Conservation (phyloP, 2,888 invertebrate genomes). For the Erebia epiphron region DNA sequence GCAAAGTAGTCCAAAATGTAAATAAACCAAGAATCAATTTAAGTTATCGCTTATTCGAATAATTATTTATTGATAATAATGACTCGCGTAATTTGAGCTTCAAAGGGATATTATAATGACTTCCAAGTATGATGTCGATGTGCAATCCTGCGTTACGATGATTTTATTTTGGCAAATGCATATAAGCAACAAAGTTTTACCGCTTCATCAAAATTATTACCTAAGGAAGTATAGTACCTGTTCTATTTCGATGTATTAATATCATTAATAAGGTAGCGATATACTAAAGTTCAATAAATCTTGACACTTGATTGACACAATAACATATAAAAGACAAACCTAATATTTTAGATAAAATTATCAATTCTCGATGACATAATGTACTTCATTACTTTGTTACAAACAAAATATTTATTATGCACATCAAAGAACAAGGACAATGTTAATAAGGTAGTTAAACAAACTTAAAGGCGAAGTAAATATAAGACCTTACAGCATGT, state of each 20-base stretch:
- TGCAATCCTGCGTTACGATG: neutral
- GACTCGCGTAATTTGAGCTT: conserved; percentile 21
- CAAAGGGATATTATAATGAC: conserved; percentile 22
- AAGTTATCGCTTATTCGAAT: neutral
- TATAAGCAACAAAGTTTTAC: neutral
- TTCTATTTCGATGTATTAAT: too few relatives aligned
- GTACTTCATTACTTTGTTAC: too few relatives aligned
- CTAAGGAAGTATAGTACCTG: too few relatives aligned
- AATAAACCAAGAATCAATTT: neutral
- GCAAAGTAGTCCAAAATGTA: neutral
- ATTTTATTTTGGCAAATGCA: conserved; percentile 3
- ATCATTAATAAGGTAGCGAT: too few relatives aligned
- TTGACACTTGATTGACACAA: too few relatives aligned
- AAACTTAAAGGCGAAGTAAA: too few relatives aligned
- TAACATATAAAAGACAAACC: too few relatives aligned
- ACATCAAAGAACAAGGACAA: neutral
- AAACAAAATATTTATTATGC: neutral
- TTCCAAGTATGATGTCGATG: conserved; percentile 9
- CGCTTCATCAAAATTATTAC: neutral
- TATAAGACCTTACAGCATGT: too few relatives aligned
- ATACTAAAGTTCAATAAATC: too few relatives aligned
- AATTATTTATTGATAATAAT: conserved; percentile 1
- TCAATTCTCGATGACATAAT: too few relatives aligned
- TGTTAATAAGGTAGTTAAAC: neutral
- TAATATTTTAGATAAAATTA: too few relatives aligned